Percentiles rank a stretch among this genome's conserved stretches.
Evolutionary conservation across 2,888 invertebrate genomes (phyloP).

Genomic region (Ferdinandea cuprea): DNA sequence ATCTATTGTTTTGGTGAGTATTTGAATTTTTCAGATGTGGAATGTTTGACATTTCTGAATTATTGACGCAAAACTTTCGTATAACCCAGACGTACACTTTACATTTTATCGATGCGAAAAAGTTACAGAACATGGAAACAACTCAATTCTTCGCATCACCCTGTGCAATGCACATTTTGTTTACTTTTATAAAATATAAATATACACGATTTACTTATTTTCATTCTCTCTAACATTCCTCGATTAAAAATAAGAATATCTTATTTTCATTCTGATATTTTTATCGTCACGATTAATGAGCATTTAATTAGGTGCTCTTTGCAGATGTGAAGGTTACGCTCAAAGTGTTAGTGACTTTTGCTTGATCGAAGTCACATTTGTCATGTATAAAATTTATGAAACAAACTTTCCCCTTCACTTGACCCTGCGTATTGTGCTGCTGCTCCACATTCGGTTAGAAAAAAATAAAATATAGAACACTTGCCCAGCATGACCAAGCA

Average conservation of each 20-base stretch:
- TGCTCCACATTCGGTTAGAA: constrained; percentile 31
- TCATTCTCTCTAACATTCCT: background rate
- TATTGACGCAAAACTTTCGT: no score
- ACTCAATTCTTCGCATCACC: no score
- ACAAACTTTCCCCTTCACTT: background rate
- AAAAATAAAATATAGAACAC: constrained; percentile 37
- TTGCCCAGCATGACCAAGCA: constrained; percentile 48
- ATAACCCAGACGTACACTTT: no score
- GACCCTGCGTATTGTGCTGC: constrained; percentile 22
- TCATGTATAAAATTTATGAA: no score
- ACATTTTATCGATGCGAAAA: no score
- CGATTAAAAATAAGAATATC: constrained; percentile 49
- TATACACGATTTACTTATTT: no score
- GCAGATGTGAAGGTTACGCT: constrained; percentile 20
- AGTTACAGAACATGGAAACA: no score
- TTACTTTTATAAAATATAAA: no score
- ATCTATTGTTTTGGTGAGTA: no score
- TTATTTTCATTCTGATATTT: constrained; percentile 5
- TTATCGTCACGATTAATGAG: constrained; percentile 13
- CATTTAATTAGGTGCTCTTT: constrained; percentile 17
- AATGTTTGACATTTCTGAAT: no score
- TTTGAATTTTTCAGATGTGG: no score
- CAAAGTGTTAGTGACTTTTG: background rate
- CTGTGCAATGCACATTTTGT: no score
- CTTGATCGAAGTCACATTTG: constrained; percentile 2